These are phyloP conservation scores for Pammene fasciana DNA, from an alignment of 2,888 invertebrate species.

Conservation along the genomic window DNA sequence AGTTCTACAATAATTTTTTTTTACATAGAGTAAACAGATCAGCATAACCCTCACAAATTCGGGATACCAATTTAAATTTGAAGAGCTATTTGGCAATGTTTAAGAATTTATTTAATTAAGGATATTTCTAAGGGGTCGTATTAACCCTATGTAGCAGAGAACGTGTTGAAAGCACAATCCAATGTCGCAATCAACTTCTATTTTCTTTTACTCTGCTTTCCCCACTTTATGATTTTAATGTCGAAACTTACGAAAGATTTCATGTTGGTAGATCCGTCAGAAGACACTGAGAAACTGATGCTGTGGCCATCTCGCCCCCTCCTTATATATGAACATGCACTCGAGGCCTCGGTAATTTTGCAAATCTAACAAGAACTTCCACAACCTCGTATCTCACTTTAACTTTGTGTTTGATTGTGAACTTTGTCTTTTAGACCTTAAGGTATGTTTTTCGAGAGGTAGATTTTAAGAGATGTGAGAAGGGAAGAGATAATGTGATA, in stretches of 20 bases:
- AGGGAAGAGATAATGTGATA: neutral
- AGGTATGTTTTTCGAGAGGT: neutral
- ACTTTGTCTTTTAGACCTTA: neutral
- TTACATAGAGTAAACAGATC: neutral
- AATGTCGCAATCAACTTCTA: neutral
- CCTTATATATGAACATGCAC: slow-evolving; percentile 47
- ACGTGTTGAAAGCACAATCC: neutral
- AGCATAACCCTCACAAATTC: neutral
- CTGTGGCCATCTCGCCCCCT: slow-evolving; percentile 28
- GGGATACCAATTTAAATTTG: too few relatives aligned
- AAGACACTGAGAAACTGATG: slow-evolving; percentile 45
- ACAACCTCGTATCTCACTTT: slow-evolving; percentile 3
- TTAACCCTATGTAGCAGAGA: neutral
- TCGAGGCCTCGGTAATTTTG: slow-evolving; percentile 48
- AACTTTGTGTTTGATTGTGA: neutral
- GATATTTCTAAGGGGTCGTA: neutral
- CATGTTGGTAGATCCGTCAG: slow-evolving; percentile 48
- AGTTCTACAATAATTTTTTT: too few relatives aligned
- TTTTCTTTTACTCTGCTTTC: neutral
- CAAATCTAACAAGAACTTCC: slow-evolving; percentile 41
- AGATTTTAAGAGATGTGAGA: too few relatives aligned
- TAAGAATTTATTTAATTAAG: too few relatives aligned
- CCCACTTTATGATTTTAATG: neutral
- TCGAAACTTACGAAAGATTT: slow-evolving; percentile 56
- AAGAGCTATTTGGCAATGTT: too few relatives aligned